Base-by-base conservation (phyloP, 2,888 invertebrate species). In the Parnassius smintheus region DNA sequence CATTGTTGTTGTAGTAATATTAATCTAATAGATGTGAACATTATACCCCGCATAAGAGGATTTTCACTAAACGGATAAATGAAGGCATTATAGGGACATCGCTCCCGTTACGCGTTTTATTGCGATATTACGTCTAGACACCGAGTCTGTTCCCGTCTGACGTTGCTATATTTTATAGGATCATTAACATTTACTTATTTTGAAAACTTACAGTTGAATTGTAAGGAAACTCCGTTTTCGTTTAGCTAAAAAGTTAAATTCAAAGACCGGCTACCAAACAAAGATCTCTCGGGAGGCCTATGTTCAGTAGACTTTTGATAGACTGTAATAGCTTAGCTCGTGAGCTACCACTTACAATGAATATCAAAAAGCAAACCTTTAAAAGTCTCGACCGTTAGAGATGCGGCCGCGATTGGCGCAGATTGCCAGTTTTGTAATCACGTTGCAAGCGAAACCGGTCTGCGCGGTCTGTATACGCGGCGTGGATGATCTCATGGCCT, bases 121-220 rank as follows among this genome's bases (percentile, higher is more conserved):
- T 61, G 56, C 45, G 42, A 45, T 35, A 56, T 56, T 61, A 61
- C 18, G 61, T 62, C 61, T 62, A 62, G 61, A 62, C 61, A 48
- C 8, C 1, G 41, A n/a, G 61, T 62, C 61, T 62, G 18, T 46
- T 22, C n/a, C 50, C 46, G n/a, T 46, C 48, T 12, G 56, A 35
- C 35, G 1, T 7, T 35, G 35, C 35, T 35, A 7, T 35, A 35
- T 35, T 35, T 35, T 35, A 7, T 35, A 35, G 35, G 35, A 35
- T 35, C 35, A 35, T 35, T 35, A 35, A 7, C 35, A 7, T 35
- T 35, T 35, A 35, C 35, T 35, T 35, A 7, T 35, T 35, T 35
- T 35, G 7, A 35, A 35, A 35, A 7, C 25, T 3, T 25, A 25
- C 25, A 25, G 25, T 25, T 4, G 25, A 25, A 25, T 25, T 25